Evolutionary conservation across 1,140 invertebrate genomes (phyloP).

Genomic region (Penaeus japonicus): DNA sequence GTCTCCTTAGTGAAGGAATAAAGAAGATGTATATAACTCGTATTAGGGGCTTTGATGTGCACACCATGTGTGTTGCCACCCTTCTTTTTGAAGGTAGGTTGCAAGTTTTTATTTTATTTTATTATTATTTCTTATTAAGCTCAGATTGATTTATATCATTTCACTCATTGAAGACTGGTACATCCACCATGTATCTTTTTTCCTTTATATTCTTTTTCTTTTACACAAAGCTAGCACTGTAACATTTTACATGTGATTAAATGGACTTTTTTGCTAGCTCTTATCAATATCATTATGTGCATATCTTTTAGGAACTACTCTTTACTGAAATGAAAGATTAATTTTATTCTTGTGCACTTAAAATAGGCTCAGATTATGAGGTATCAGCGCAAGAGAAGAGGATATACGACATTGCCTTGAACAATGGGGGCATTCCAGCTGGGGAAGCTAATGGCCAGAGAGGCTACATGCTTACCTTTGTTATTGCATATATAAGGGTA

Average conservation of each 20-base stretch:
- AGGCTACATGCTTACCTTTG: constrained; percentile 95
- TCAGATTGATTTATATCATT: too few species aligned
- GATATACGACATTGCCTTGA: constrained; percentile 82
- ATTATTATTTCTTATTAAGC: background rate
- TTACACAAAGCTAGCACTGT: too few species aligned
- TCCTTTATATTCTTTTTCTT: too few species aligned
- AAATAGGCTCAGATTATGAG: constrained; percentile 72
- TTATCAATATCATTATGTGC: too few species aligned
- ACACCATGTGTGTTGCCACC: constrained; percentile 88
- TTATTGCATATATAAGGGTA: constrained; percentile 97
- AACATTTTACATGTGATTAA: too few species aligned
- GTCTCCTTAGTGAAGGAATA: constrained; percentile 78
- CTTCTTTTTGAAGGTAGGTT: constrained; percentile 85
- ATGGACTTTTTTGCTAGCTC: too few species aligned
- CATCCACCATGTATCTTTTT: too few species aligned
- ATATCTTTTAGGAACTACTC: too few species aligned
- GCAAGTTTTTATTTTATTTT: background rate
- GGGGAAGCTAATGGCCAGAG: constrained; percentile 93
- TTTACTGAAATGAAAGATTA: too few species aligned
- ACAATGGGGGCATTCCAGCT: constrained; percentile 81
- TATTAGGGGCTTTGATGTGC: constrained; percentile 87
- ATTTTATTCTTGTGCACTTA: too few species aligned
- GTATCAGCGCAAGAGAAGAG: constrained; percentile 80
- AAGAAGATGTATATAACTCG: constrained; percentile 90
- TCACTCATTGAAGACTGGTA: too few species aligned